Evolutionary conservation across 2,888 invertebrate genomes (phyloP).

Genomic region (Exocentrus adspersus): DNA sequence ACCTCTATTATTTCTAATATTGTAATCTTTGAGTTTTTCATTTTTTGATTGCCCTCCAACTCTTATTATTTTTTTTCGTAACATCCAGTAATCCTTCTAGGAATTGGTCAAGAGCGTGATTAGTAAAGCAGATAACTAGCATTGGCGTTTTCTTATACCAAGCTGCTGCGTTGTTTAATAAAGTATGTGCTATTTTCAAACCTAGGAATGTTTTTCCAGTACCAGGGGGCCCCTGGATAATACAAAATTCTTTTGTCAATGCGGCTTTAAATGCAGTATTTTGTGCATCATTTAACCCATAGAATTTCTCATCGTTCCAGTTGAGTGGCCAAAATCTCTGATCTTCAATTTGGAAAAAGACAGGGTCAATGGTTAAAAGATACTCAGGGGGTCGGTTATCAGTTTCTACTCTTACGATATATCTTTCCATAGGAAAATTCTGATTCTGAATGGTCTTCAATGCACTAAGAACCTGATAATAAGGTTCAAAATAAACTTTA

Average conservation of each 20-base stretch:
- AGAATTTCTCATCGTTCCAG: conserved; percentile 23
- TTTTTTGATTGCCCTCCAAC: conserved; percentile 77
- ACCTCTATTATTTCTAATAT: conserved; percentile 25
- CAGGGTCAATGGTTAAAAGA: conserved; percentile 12
- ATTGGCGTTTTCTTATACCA: conserved; percentile 69
- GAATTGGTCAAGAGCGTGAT: conserved; percentile 89
- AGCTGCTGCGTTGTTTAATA: conserved; percentile 68
- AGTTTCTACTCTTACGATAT: conserved; percentile 70
- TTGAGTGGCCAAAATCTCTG: conserved; percentile 30
- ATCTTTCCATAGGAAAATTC: conserved; percentile 75
- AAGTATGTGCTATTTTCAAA: conserved; percentile 74
- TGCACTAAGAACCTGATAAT: conserved; percentile 77
- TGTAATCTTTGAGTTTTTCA: conserved; percentile 52
- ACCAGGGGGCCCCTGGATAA: conserved; percentile 90
- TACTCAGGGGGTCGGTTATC: conserved; percentile 56
- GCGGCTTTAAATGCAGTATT: conserved; percentile 73
- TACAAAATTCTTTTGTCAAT: conserved; percentile 75
- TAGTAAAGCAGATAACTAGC: conserved; percentile 83
- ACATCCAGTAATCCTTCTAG: conserved; percentile 73
- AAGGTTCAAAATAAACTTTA: conserved; percentile 84
- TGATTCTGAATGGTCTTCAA: conserved; percentile 69
- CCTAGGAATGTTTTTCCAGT: conserved; percentile 88
- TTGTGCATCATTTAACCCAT: conserved; percentile 66
- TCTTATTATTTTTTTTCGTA: conserved; percentile 72
- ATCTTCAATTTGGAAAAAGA: conserved; percentile 36